Evolutionary conservation across 2,888 invertebrate genomes (phyloP), one percentile per base, ranked within the genome.

Genomic region (Saturnia japonica): DNA sequence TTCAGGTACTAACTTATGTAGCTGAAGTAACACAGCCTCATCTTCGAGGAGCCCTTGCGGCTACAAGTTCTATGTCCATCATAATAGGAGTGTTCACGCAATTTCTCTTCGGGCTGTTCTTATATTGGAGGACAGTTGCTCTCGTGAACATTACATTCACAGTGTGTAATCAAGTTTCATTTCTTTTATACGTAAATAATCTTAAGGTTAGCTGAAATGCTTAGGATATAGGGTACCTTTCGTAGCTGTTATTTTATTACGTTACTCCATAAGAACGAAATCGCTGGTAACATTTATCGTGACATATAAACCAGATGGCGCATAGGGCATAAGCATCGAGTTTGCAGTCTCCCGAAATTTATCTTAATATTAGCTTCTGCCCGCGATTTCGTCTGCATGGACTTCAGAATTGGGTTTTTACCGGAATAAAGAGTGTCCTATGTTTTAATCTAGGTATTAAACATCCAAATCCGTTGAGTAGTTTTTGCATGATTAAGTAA

Each of bases 21-120:
- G 97, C 97, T 8, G 97, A 97, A 91, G 96, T 97, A 68, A 97
- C 97, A 0, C 96, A 97, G 84, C 97, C 97, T 0, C 96, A 96
- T 80, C 94, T 97, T 54, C 95, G 97, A 45, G 97, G 97, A 1
- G 94, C 96, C 77, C 90, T 97, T 3, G 94, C 97, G 0, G 97
- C 97, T 9, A 96, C 97, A 25, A 96, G 97, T 73, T 96, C 96
- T 0, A 95, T 97, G 88, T 95, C 96, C 76, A 96, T 97, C 76
- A 97, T 97, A 73, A 88, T 96, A 1, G 97, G 97, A 0, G 95
- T 97, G 34, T 96, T 97, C 82, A 95, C 96, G 0, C 97, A 97
- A 87, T 96, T 97, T 87, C 90, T 97, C 14, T 90, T 97, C 71
- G 97, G 97, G 0, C 95, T 96, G 19, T 89, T 97, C 68, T 87